These are phyloP conservation scores for Arctocebus calabarensis DNA, from an alignment of 2,797 vertebrate genomes.

Conservation along the genomic window DNA sequence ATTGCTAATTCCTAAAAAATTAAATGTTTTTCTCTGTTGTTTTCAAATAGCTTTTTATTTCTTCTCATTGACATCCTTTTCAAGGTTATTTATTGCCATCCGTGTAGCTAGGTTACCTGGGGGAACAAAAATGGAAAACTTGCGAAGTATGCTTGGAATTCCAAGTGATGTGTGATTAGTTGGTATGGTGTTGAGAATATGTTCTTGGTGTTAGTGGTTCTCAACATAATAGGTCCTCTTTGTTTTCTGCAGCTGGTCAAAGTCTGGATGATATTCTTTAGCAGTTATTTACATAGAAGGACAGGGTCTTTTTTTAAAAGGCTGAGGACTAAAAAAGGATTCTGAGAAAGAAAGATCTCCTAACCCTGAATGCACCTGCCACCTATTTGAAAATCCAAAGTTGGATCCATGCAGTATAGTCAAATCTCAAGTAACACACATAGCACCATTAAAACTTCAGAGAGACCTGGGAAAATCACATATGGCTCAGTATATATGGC, in stretches of 20 bases:
- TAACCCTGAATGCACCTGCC: background rate
- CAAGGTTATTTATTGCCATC: conserved; percentile 82
- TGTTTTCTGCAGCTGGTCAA: conserved; percentile 60
- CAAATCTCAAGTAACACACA: background rate
- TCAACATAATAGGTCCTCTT: background rate
- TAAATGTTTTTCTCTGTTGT: conserved; percentile 75
- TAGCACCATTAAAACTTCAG: background rate
- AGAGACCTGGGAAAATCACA: background rate
- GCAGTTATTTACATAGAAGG: background rate
- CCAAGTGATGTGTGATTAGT: conserved; percentile 62
- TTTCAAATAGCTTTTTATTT: conserved; percentile 72
- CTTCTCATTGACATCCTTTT: conserved; percentile 75
- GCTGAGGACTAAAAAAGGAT: background rate
- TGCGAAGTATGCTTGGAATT: conserved; percentile 58
- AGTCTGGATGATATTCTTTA: conserved; percentile 75
- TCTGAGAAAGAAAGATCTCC: background rate
- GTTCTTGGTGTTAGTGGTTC: conserved; percentile 64
- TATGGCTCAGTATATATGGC: background rate
- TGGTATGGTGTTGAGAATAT: conserved; percentile 36
- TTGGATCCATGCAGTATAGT: accelerated
- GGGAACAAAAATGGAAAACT: conserved; percentile 80
- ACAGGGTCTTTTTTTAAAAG: background rate
- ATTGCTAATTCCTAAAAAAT: conserved; percentile 85
- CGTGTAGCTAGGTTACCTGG: conserved; percentile 70
- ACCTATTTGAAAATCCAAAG: background rate